A percentile compares a stretch with the other conserved stretches of the same genome.
Evolutionary conservation across 2,888 invertebrate species (phyloP).

Genomic region (Hydriomena furcata): DNA sequence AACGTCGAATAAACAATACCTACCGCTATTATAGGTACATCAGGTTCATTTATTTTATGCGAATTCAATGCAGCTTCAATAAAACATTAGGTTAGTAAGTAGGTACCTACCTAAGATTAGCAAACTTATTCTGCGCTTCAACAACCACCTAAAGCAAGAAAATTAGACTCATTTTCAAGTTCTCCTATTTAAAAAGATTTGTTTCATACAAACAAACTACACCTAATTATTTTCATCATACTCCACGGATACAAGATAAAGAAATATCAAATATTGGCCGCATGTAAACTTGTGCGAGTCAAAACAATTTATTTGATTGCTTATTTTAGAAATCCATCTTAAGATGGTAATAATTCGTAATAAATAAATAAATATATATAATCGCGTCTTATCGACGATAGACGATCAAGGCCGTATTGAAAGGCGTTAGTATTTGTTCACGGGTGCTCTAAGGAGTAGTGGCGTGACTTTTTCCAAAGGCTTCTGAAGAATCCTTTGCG

Average conservation of each 20-base stretch:
- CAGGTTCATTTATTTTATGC: slow-evolving; percentile 38
- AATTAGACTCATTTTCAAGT: slow-evolving; percentile 27
- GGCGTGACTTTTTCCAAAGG: slow-evolving; percentile 94
- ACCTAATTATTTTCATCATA: slow-evolving; percentile 29
- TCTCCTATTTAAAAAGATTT: slow-evolving; percentile 31
- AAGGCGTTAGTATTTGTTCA: slow-evolving; percentile 67
- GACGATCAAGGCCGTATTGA: slow-evolving; percentile 24
- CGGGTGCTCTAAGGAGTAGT: slow-evolving; percentile 94
- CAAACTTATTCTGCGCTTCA: slow-evolving; percentile 18
- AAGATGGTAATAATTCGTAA: slow-evolving; percentile 27
- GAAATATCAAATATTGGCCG: slow-evolving; percentile 34
- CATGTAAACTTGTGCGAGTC: slow-evolving; percentile 36
- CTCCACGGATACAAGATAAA: slow-evolving; percentile 32
- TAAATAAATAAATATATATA: slow-evolving; percentile 20
- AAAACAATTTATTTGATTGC: slow-evolving; percentile 20
- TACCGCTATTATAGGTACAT: slow-evolving; percentile 44
- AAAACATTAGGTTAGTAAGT: too few relatives aligned
- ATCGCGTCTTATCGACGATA: slow-evolving; percentile 7
- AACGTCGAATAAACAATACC: slow-evolving; percentile 53
- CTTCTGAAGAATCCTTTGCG: slow-evolving; percentile 95
- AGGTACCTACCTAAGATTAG: slow-evolving; percentile 19
- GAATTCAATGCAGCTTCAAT: slow-evolving; percentile 24
- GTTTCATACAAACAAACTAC: slow-evolving; percentile 33
- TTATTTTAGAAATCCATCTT: slow-evolving; percentile 12
- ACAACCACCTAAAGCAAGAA: slow-evolving; percentile 33